phyloP scores from a whole-genome alignment of 2,113 vertebrate genomes.

The Acanthisitta chloris region DNA sequence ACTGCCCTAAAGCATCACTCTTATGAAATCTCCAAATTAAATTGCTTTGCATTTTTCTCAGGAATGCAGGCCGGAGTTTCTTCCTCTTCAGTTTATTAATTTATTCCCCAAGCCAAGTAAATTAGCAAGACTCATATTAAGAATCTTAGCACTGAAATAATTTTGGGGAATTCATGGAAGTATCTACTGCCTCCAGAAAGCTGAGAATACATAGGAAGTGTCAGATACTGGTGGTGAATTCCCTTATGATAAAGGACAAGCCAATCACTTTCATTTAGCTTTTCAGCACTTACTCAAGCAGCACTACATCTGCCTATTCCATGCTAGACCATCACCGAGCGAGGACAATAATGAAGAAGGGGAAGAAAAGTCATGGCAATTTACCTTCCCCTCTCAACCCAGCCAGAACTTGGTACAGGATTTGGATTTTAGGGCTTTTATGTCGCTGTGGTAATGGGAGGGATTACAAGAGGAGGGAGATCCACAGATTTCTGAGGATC shows the following conservation, averaged over 20 bases:
- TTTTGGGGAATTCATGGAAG: not conserved
- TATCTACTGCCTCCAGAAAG: slow-evolving; percentile 19
- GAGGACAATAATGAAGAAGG: not conserved
- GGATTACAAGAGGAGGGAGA: not conserved
- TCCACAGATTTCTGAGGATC: not conserved
- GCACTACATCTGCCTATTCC: not conserved
- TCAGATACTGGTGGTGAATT: not conserved
- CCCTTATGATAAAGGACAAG: not conserved
- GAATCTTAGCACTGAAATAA: slow-evolving; percentile 16
- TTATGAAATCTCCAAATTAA: slow-evolving; percentile 70
- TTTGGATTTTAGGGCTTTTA: not conserved
- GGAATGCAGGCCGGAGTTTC: slow-evolving; percentile 27
- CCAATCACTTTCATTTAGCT: not conserved
- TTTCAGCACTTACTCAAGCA: not conserved
- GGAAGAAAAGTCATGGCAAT: not conserved
- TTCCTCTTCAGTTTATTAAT: slow-evolving; percentile 70
- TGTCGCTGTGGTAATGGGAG: not conserved
- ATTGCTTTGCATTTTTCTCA: slow-evolving; percentile 65
- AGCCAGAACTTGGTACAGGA: not conserved
- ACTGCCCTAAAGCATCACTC: slow-evolving; percentile 69
- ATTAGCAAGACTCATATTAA: slow-evolving; percentile 65
- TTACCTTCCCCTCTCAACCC: not conserved
- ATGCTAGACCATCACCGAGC: not conserved
- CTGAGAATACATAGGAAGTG: not conserved
- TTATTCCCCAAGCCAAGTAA: slow-evolving; percentile 72